Conservation (phyloP, 2,888 invertebrate species). For the Phalera bucephala region DNA sequence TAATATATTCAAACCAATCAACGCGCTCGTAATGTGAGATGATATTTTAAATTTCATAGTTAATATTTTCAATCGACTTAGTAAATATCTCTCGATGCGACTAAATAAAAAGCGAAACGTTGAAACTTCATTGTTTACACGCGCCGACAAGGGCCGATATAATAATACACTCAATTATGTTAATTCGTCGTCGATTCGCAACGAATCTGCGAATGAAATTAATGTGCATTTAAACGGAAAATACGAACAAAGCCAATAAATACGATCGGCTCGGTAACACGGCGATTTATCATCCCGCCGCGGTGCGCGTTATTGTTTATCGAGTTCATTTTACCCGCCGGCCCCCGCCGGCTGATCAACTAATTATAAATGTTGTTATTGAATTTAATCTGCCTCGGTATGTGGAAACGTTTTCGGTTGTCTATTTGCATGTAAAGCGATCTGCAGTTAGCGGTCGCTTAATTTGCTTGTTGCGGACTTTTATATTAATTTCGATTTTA, state of each 20-base stretch:
- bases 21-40: conserved; percentile 8
- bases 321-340: conserved; percentile 78
- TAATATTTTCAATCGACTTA: neutral
- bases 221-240: conserved; percentile 77
- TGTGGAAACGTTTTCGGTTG: conserved; percentile 65
- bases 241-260: conserved; percentile 75
- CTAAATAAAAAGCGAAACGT: conserved; percentile 38
- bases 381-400: conserved; percentile 61
- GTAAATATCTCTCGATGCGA: too few relatives aligned
- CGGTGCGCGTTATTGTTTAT: conserved; percentile 66
- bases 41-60: neutral
- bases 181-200: conserved; percentile 74
- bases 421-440: conserved; percentile 55
- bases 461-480: conserved; percentile 54
- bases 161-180: conserved; percentile 74
- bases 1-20: conserved; percentile 10
- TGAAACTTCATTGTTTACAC: conserved; percentile 41
- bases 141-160: conserved; percentile 53
- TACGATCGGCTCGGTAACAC: conserved; percentile 58
- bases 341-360: conserved; percentile 59
- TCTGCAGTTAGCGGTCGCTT: conserved; percentile 41
- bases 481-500: conserved; percentile 62
- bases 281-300: conserved; percentile 63
- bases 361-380: conserved; percentile 70
- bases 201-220: conserved; percentile 76